These are phyloP conservation scores for Ptilonorhynchus violaceus DNA, from an alignment of 2,113 vertebrate genomes.

Conservation along the genomic window DNA sequence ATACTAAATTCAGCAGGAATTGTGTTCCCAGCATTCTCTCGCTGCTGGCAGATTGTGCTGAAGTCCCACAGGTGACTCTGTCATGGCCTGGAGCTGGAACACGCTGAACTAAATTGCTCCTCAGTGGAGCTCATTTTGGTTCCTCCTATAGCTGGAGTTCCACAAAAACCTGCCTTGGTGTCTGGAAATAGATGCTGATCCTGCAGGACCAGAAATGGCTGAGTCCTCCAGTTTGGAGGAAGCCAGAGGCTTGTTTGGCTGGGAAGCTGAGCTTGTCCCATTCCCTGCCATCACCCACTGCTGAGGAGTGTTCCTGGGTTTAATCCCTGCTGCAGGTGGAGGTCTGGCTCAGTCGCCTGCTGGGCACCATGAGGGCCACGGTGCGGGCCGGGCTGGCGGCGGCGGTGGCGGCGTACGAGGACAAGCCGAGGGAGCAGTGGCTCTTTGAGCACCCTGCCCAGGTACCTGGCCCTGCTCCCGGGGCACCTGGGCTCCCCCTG, in stretches of 20 bases:
- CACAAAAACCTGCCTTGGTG: neutral
- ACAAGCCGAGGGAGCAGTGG: slow-evolving; percentile 93
- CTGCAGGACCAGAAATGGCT: neutral
- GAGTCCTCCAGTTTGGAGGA: neutral
- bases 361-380: slow-evolving; percentile 84
- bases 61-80: neutral
- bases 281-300: no score
- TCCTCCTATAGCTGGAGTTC: neutral
- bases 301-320: neutral
- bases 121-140: neutral
- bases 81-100: neutral
- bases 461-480: slow-evolving; percentile 57
- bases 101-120: neutral
- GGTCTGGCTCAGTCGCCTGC: slow-evolving; percentile 84
- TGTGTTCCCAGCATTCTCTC: neutral
- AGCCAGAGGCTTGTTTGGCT: neutral
- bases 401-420: slow-evolving; percentile 83
- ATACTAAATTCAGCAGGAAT: neutral
- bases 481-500: neutral
- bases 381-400: slow-evolving; percentile 84
- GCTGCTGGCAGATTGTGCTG: neutral
- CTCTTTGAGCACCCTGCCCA: slow-evolving; percentile 88
- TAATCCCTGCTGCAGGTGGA: slow-evolving; percentile 80
- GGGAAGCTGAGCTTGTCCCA: neutral
- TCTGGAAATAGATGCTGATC: neutral